Percentiles rank a stretch among this genome's conserved stretches.
Conservation (phyloP, 2,797 vertebrate species). For the Coregonus ussuriensis region DNA sequence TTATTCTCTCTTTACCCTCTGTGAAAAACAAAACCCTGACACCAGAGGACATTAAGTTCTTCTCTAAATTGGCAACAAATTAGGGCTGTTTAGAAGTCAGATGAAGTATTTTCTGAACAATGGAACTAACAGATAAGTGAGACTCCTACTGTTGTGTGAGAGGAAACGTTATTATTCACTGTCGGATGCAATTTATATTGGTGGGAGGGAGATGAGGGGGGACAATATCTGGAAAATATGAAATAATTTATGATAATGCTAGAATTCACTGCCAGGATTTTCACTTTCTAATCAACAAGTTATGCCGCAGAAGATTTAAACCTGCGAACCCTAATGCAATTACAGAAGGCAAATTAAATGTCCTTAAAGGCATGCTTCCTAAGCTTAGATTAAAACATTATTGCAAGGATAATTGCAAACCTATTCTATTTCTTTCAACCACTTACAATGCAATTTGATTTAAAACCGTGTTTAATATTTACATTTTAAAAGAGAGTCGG, state of each 20-base stretch:
- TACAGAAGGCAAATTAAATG: conserved; percentile 67
- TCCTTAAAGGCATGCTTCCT: conserved; percentile 58
- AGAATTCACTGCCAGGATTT: conserved; percentile 50
- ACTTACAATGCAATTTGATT: conserved; percentile 54
- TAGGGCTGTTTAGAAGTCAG: conserved; percentile 60
- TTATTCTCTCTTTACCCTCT: neutral
- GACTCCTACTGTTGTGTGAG: conserved; percentile 61
- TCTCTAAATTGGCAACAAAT: conserved; percentile 21
- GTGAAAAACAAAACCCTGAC: neutral
- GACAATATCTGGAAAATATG: conserved; percentile 49
- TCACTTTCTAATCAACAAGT: conserved; percentile 63
- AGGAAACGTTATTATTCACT: conserved; percentile 69
- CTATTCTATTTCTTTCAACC: conserved; percentile 51
- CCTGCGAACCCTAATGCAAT: conserved; percentile 65
- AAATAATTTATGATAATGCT: conserved; percentile 51
- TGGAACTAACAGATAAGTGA: conserved; percentile 63
- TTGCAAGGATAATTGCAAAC: conserved; percentile 48
- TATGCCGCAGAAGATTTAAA: conserved; percentile 57
- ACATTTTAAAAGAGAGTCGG: conserved; percentile 19
- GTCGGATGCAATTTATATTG: conserved; percentile 74
- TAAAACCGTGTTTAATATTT: conserved; percentile 56
- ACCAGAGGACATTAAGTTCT: neutral
- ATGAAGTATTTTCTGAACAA: conserved; percentile 62
- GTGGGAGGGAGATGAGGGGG: conserved; percentile 51
- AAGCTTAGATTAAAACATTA: conserved; percentile 58